Conservation (phyloP, 2,888 invertebrate genomes). For the Apotomis capreana region DNA sequence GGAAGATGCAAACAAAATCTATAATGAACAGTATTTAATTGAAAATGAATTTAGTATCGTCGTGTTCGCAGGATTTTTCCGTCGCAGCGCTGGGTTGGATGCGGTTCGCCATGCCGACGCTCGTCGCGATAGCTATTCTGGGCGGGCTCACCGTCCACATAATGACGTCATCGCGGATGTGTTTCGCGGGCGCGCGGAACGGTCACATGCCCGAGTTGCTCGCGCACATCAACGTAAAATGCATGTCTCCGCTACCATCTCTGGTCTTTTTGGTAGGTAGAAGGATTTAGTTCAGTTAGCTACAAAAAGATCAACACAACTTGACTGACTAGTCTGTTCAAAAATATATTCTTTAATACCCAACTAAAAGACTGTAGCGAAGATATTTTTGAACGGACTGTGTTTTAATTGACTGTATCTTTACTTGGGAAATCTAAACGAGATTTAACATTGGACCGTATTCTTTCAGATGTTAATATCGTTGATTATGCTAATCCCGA, state of each 20-base stretch:
- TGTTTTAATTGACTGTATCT: too few relatives aligned
- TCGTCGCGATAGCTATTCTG: constrained; percentile 96
- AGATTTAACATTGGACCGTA: constrained; percentile 47
- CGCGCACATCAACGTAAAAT: constrained; percentile 89
- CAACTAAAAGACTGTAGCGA: too few relatives aligned
- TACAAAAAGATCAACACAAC: too few relatives aligned
- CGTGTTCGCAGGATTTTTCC: constrained; percentile 90
- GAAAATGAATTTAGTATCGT: neutral
- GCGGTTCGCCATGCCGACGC: constrained; percentile 92
- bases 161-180: constrained; percentile 96
- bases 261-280: constrained; percentile 90
- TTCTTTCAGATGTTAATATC: constrained; percentile 89
- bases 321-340: too few relatives aligned
- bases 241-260: constrained; percentile 91
- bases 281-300: neutral
- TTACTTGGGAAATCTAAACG: neutral
- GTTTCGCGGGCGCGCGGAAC: constrained; percentile 95
- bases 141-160: constrained; percentile 97
- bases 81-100: constrained; percentile 88
- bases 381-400: too few relatives aligned
- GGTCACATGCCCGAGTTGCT: constrained; percentile 93
- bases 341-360: too few relatives aligned
- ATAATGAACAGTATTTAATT: too few relatives aligned
- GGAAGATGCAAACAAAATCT: too few relatives aligned
- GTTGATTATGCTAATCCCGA: constrained; percentile 91